These are phyloP conservation scores for Panagrolaimus sp. DNA, from an alignment of 1,140 invertebrate species.

Conservation along the genomic window DNA sequence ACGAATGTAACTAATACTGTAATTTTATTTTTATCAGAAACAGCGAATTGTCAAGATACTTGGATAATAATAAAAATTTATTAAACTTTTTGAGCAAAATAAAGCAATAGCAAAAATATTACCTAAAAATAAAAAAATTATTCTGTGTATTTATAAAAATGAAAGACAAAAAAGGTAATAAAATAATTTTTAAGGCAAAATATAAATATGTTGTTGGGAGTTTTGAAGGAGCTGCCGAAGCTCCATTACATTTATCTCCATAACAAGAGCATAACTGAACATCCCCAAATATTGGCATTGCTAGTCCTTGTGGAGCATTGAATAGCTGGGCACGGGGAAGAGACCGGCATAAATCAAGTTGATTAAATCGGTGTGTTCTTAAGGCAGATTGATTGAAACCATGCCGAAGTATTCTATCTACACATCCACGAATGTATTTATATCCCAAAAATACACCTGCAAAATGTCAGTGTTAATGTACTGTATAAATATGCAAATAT, in stretches of 20 bases:
- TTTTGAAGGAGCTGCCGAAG: background rate
- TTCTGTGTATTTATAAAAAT: too few relatives aligned
- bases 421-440: conserved; percentile 55
- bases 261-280: conserved; percentile 32
- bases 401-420: conserved; percentile 44
- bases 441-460: conserved; percentile 54
- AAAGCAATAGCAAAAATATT: too few relatives aligned
- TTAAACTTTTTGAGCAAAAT: too few relatives aligned
- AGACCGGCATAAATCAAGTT: conserved; percentile 48
- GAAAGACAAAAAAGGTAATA: too few relatives aligned
- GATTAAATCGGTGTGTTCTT: conserved; percentile 53
- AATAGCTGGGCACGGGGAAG: conserved; percentile 45
- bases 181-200: too few relatives aligned
- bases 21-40: too few relatives aligned
- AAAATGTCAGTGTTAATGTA: conserved; percentile 14
- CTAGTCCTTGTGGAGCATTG: conserved; percentile 38
- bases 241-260: conserved; percentile 14
- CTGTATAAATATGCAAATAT: background rate
- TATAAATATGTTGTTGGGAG: too few relatives aligned
- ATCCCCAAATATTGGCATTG: conserved; percentile 34
- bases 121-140: too few relatives aligned
- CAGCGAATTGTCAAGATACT: too few relatives aligned
- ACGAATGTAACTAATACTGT: too few relatives aligned
- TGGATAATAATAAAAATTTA: too few relatives aligned
- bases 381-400: conserved; percentile 52